These are phyloP conservation scores for Microcebus lehilahytsara DNA, from an alignment of 2,113 vertebrate species.

Conservation along the genomic window DNA sequence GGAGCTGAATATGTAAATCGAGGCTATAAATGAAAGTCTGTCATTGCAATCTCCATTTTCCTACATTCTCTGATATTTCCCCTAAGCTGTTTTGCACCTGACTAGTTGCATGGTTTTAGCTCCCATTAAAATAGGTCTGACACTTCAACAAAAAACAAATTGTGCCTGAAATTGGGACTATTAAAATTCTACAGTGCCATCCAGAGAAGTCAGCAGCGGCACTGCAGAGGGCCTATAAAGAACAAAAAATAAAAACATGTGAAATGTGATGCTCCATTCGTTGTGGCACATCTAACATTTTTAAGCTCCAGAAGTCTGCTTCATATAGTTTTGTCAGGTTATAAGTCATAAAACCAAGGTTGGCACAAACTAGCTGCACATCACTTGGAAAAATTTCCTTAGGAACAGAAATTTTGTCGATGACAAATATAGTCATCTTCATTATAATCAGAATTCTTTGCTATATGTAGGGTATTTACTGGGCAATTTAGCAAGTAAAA, in stretches of 20 bases:
- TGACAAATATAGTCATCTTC: slow-evolving; percentile 31
- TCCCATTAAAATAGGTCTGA: slow-evolving; percentile 69
- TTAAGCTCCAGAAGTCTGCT: slow-evolving; percentile 45
- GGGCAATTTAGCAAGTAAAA: slow-evolving; percentile 2
- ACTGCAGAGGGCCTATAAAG: slow-evolving; percentile 34
- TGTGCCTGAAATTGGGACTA: slow-evolving; percentile 70
- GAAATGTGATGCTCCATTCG: background rate
- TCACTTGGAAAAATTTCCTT: slow-evolving; percentile 46
- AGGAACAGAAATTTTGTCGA: slow-evolving; percentile 31
- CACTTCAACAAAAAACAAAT: slow-evolving; percentile 73
- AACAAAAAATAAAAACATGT: slow-evolving; percentile 52
- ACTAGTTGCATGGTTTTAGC: slow-evolving; percentile 52
- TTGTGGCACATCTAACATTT: slow-evolving; percentile 24
- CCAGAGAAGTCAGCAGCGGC: slow-evolving; percentile 61
- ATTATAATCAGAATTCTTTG: slow-evolving; percentile 29
- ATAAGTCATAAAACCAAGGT: slow-evolving; percentile 24
- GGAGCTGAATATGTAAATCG: slow-evolving; percentile 49
- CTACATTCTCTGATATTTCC: slow-evolving; percentile 41
- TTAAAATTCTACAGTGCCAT: slow-evolving; percentile 67
- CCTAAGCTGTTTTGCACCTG: slow-evolving; percentile 63
- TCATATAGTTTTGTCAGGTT: background rate
- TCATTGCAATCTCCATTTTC: slow-evolving; percentile 17
- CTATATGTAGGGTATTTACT: background rate
- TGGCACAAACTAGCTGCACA: background rate
- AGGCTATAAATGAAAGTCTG: slow-evolving; percentile 45